Evolutionary conservation across 2,113 vertebrate species (phyloP), one percentile per base, ranked within the genome.

Genomic region (Nanger granti): DNA sequence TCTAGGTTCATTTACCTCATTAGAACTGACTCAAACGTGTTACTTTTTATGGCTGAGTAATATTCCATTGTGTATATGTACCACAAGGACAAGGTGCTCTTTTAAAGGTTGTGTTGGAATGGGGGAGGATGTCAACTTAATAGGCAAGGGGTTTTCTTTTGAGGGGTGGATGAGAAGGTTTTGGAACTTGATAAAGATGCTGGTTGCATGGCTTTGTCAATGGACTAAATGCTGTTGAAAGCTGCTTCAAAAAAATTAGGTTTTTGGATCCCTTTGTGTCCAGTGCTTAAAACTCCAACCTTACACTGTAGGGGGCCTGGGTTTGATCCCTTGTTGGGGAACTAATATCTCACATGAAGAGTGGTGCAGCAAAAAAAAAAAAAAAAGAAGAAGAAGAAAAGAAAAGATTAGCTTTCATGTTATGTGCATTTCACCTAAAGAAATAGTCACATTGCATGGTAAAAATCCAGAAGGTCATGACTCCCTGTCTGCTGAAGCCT

Each of bases 171-270:
- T 49, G 79, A 85, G 76, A 22, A 26, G 47, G 22, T 20, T 41
- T 8, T 14, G 37, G 52, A 66, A 60, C 18, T 54, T 93, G 87
- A 34, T 2, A 28, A 44, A 44, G n/a, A n/a, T 2, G 26, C 8
- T 44, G 11, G 10, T 1, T 34, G 7, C 0, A 6, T 11, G 12
- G 4, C 0, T 0, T 28, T 54, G 37, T 47, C 44, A 9, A 1
- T 37, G 11, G 26, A n/a, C 55, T 41, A 52, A 69, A 31, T 13
- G 26, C 7, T 55, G 7, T 7, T 18, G 76, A 84, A 55, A 29
- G 28, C 24, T 2, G 10, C 31, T 55, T 62, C 14, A 34, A n/a
- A 37, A 84, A 69, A 34, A 31, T 29, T 83, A 34, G 29, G 47
- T 12, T 83, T 83, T 34, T 6, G 5, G 15, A 83, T 34, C 29